Conservation (phyloP, 2,797 vertebrate species). For the Clarias laeviceps region DNA sequence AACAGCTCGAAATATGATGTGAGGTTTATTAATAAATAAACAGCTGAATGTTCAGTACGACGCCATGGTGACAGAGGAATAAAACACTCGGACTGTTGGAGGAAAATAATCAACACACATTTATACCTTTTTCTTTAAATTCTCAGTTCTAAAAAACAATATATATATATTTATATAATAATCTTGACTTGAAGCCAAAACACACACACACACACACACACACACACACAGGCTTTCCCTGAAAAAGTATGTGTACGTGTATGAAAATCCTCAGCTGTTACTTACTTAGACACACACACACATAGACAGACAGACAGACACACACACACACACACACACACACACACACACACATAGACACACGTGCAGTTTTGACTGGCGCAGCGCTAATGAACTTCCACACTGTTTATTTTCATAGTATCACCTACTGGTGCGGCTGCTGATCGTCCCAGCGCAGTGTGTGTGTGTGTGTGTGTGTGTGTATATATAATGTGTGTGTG, state of each 20-base stretch:
- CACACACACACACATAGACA: not conserved
- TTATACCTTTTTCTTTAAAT: not conserved
- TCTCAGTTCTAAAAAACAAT: not conserved
- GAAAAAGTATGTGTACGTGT: not conserved
- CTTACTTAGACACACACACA: not conserved
- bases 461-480: conserved; percentile 13
- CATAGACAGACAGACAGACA: too few species aligned
- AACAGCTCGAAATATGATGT: not conserved
- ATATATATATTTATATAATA: not conserved
- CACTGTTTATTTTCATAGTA: conserved; percentile 40
- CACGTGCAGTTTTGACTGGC: conserved; percentile 32
- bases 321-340: not conserved
- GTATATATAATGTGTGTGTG: conserved; percentile 3
- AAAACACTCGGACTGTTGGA: not conserved
- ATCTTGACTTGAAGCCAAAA: not conserved
- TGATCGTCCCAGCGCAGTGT: not conserved
- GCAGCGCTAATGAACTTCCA: conserved; percentile 32
- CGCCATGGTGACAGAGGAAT: not conserved
- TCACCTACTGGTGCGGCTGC: conserved; percentile 19
- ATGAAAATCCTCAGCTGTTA: not conserved
- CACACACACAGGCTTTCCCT: not conserved
- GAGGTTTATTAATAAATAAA: not conserved
- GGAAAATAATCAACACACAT: not conserved
- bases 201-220: not conserved
- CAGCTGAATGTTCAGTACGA: too few species aligned